phyloP scores from a whole-genome alignment of 1,140 invertebrate species.

The Rhopalosiphum padi region DNA sequence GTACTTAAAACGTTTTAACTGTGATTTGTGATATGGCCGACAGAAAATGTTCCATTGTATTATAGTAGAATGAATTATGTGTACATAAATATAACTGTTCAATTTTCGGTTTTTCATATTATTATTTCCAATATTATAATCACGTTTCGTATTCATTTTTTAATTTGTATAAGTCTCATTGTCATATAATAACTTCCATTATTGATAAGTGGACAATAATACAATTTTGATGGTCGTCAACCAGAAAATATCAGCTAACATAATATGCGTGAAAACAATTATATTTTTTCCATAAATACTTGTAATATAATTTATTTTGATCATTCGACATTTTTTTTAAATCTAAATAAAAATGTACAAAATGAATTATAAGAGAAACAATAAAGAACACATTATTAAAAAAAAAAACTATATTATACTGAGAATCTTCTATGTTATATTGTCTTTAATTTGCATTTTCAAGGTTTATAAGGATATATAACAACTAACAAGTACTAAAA shows the following conservation, averaged over 20 bases:
- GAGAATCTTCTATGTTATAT: background rate
- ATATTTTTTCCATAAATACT: background rate
- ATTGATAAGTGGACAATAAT: no score
- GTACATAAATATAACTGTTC: background rate
- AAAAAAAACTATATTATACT: background rate
- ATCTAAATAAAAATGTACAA: background rate
- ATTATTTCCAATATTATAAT: background rate
- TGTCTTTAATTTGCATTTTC: slow-evolving; percentile 14
- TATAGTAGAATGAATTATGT: background rate
- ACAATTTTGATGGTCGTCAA: no score
- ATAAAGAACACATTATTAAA: background rate
- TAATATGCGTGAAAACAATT: background rate
- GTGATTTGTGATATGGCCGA: background rate
- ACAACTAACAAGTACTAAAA: background rate
- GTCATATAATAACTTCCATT: no score
- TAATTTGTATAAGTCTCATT: no score
- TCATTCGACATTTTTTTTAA: background rate
- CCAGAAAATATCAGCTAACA: background rate
- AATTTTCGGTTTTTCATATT: background rate
- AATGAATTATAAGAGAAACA: background rate
- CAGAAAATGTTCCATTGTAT: background rate
- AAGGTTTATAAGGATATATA: background rate
- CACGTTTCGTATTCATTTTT: no score
- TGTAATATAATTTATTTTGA: background rate
- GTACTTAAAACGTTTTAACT: background rate